Conservation (phyloP, 2,888 invertebrate species). For the Mechanitis mazaeus region DNA sequence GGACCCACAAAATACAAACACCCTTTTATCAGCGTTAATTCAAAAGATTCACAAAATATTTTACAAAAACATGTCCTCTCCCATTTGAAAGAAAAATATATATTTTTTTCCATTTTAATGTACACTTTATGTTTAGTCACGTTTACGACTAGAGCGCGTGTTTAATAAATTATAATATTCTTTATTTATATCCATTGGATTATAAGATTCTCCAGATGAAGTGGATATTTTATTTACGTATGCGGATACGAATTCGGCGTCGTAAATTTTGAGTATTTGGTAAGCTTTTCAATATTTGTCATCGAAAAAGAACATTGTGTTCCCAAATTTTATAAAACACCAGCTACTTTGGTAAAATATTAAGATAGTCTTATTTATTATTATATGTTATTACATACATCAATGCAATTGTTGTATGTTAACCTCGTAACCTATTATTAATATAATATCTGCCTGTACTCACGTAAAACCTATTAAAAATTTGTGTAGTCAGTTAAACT, state of each 20-base stretch:
- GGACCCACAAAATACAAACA: slow-evolving; percentile 67
- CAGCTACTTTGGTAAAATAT: too few species aligned
- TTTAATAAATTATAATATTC: slow-evolving; percentile 50
- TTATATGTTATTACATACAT: too few species aligned
- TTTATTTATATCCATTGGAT: slow-evolving; percentile 46
- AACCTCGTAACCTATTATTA: too few species aligned
- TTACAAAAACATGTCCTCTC: slow-evolving; percentile 48
- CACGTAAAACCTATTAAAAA: too few species aligned
- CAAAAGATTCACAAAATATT: slow-evolving; percentile 60
- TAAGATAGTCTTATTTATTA: too few species aligned
- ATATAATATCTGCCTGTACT: too few species aligned
- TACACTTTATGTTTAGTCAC: slow-evolving; percentile 49
- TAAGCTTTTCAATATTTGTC: neutral
- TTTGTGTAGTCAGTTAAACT: too few species aligned
- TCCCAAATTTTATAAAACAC: neutral
- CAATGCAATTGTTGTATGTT: too few species aligned
- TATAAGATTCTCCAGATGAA: slow-evolving; percentile 45
- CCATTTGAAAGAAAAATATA: slow-evolving; percentile 31
- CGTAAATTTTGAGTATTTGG: neutral
- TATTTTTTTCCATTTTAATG: slow-evolving; percentile 32
- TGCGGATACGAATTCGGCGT: neutral
- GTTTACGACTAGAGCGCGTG: slow-evolving; percentile 45
- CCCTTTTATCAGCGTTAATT: slow-evolving; percentile 56
- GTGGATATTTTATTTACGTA: slow-evolving; percentile 15
- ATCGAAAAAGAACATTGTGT: neutral